Percentiles rank a stretch among this genome's conserved stretches.
These are phyloP conservation scores for Actinostola sp. DNA, from an alignment of 92 coral and sea anemone species.

Conservation along the genomic window DNA sequence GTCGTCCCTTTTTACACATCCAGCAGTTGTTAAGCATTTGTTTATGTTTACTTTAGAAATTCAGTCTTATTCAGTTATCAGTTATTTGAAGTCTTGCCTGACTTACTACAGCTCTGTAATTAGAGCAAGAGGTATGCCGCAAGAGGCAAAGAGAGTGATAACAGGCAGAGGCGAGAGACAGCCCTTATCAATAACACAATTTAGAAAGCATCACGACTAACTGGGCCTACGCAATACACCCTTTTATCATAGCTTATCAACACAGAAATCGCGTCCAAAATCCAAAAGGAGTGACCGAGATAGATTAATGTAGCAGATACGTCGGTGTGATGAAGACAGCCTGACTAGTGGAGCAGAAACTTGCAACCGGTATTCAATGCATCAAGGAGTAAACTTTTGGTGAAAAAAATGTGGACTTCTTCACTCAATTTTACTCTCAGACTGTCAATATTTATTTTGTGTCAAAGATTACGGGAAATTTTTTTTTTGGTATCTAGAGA, in stretches of 20 bases:
- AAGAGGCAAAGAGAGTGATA: constrained; percentile 8
- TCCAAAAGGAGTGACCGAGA: constrained; percentile 48
- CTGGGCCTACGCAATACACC: constrained; percentile 37
- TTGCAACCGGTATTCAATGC: too few relatives aligned
- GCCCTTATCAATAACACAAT: constrained; percentile 18
- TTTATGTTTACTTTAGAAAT: constrained; percentile 35
- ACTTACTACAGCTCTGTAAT: constrained; percentile 9
- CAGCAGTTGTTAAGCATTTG: not conserved
- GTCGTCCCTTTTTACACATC: too few relatives aligned
- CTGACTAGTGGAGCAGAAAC: not conserved
- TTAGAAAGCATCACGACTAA: constrained; percentile 26
- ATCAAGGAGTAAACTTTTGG: too few relatives aligned
- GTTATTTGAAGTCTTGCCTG: not conserved
- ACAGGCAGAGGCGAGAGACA: constrained; percentile 6
- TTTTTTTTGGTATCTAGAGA: too few relatives aligned
- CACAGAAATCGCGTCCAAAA: constrained; percentile 41
- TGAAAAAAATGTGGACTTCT: not conserved
- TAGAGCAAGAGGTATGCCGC: constrained; percentile 21
- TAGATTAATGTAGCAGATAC: constrained; percentile 39
- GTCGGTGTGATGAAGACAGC: not conserved
- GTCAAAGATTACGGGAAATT: not conserved
- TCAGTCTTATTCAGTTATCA: constrained; percentile 26
- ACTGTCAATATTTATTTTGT: constrained; percentile 1
- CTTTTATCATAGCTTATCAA: constrained; percentile 33
- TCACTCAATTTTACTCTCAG: not conserved